A percentile compares a stretch with the other conserved stretches of the same genome.
Conservation (phyloP, 2,888 invertebrate species). For the Chalcis sispes region DNA sequence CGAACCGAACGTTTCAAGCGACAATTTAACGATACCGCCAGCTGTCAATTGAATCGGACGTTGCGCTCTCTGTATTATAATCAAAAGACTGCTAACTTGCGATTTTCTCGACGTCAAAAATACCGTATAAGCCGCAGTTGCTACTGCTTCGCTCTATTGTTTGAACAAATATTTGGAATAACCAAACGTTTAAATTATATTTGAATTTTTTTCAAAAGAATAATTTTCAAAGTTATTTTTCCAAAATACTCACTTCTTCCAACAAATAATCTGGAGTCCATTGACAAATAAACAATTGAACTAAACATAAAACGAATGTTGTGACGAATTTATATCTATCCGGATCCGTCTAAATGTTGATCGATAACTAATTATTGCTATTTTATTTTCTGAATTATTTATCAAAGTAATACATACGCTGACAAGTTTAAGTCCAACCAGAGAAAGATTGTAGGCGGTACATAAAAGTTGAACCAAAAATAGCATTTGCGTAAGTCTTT, state of each 20-base stretch:
- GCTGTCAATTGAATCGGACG: too few relatives aligned
- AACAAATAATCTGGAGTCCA: conserved; percentile 3
- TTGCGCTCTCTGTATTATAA: too few relatives aligned
- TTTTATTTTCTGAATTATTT: not conserved
- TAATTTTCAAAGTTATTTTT: not conserved
- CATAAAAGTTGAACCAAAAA: not conserved
- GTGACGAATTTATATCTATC: conserved; percentile 2
- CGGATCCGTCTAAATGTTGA: not conserved
- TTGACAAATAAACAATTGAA: conserved; percentile 9
- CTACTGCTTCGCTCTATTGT: too few relatives aligned
- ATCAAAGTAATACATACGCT: not conserved
- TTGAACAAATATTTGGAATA: too few relatives aligned
- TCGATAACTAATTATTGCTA: not conserved
- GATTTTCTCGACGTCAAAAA: too few relatives aligned
- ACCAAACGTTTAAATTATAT: too few relatives aligned
- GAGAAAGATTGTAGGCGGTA: conserved; percentile 8
- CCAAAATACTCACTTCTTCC: not conserved
- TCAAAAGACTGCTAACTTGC: too few relatives aligned
- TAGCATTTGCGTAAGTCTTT: not conserved
- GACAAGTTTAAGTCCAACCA: not conserved
- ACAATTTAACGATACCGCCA: too few relatives aligned
- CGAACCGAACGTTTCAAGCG: not conserved
- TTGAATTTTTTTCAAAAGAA: not conserved
- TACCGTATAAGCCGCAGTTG: too few relatives aligned
- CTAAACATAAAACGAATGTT: not conserved